These are phyloP conservation scores for Hydrozoanthus tunicans DNA, from an alignment of 64 coral and sea anemone genomes.

Conservation along the genomic window DNA sequence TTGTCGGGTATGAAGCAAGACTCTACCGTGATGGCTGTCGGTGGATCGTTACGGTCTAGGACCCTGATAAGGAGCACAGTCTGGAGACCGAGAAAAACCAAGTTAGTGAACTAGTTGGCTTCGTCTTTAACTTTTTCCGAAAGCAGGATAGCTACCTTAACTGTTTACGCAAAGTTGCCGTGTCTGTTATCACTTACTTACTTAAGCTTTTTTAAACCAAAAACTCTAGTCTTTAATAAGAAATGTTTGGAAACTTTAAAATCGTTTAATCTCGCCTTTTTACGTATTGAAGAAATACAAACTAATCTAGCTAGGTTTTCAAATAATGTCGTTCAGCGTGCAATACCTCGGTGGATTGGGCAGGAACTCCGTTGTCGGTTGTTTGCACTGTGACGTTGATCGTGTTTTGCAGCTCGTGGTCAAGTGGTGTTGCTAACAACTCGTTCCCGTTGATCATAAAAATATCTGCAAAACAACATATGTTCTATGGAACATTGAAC, in stretches of 20 bases:
- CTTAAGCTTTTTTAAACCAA: too few relatives aligned
- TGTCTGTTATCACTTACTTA: too few relatives aligned
- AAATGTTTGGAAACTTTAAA: too few relatives aligned
- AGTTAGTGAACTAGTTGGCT: background rate
- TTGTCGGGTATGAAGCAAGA: slow-evolving; percentile 29
- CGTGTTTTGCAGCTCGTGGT: background rate
- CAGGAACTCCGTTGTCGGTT: background rate
- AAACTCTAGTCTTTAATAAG: too few relatives aligned
- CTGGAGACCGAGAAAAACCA: background rate
- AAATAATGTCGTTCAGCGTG: too few relatives aligned
- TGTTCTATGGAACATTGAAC: background rate
- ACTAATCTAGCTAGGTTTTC: too few relatives aligned
- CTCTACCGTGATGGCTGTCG: slow-evolving; percentile 42
- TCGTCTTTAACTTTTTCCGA: background rate
- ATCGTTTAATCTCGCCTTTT: too few relatives aligned
- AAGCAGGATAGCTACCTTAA: too few relatives aligned
- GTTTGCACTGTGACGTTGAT: slow-evolving; percentile 26
- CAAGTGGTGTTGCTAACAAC: slow-evolving; percentile 11
- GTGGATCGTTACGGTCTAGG: slow-evolving; percentile 78
- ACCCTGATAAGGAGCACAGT: slow-evolving; percentile 19
- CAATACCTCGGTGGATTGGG: slow-evolving; percentile 8
- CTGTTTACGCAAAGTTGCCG: too few relatives aligned
- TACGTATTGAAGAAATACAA: background rate
- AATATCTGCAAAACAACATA: background rate
- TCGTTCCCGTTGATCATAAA: slow-evolving; percentile 7